These are phyloP conservation scores for Sesamia nonagrioides DNA, from an alignment of 1,140 invertebrate species.

Conservation along the genomic window DNA sequence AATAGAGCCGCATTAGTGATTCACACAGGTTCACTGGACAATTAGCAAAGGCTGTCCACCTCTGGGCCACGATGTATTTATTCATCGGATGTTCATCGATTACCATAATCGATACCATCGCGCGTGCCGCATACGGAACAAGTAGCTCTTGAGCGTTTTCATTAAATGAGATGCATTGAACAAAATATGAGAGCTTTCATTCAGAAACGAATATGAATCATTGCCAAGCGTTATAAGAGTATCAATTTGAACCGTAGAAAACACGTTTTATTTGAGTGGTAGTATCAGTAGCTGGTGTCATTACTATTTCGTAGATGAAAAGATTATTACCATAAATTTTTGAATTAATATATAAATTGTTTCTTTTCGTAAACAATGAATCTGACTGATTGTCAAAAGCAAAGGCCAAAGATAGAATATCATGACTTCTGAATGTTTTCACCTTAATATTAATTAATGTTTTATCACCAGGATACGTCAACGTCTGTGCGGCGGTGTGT, in stretches of 20 bases:
- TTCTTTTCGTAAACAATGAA: no score
- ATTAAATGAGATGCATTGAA: conserved; percentile 76
- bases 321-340: no score
- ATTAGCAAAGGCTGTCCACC: conserved; percentile 87
- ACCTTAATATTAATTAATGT: not conserved
- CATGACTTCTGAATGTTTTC: no score
- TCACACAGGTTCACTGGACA: conserved; percentile 83
- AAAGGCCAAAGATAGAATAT: no score
- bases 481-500: conserved; percentile 81
- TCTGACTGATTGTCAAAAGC: no score
- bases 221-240: not conserved
- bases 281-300: not conserved
- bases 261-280: not conserved
- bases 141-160: conserved; percentile 67
- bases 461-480: conserved; percentile 76
- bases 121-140: conserved; percentile 80
- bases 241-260: not conserved
- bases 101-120: conserved; percentile 84
- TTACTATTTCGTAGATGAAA: not conserved
- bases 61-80: conserved; percentile 82
- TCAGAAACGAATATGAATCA: conserved; percentile 36
- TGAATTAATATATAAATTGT: no score
- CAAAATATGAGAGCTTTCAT: conserved; percentile 52
- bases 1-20: conserved; percentile 78
- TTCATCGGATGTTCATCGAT: conserved; percentile 86